These are phyloP conservation scores for Odocoileus hemionus DNA, from an alignment of 2,113 vertebrate genomes.

Conservation along the genomic window DNA sequence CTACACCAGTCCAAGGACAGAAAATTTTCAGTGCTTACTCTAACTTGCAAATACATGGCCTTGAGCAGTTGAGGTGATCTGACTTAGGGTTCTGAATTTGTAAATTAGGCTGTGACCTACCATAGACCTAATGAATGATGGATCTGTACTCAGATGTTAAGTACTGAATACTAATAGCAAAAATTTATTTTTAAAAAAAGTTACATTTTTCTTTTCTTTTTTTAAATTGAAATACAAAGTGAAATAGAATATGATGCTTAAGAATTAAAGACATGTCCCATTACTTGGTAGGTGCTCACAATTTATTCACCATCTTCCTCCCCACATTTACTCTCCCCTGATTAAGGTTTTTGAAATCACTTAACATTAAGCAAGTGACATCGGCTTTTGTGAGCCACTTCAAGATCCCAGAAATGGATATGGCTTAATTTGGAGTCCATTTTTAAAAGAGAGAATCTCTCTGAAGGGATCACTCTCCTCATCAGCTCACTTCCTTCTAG, in stretches of 20 bases:
- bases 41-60: not conserved
- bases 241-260: not conserved
- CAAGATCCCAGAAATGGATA: not conserved
- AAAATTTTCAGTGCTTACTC: not conserved
- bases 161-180: not conserved
- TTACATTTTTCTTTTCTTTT: not conserved
- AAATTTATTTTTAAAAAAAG: not conserved
- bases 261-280: not conserved
- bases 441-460: not conserved
- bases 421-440: not conserved
- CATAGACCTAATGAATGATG: slow-evolving; percentile 17
- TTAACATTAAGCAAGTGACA: not conserved
- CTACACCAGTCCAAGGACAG: not conserved
- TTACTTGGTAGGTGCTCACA: not conserved
- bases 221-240: not conserved
- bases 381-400: not conserved
- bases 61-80: slow-evolving; percentile 1
- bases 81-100: not conserved
- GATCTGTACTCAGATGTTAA: not conserved
- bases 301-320: not conserved
- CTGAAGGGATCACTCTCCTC: not conserved
- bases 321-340: not conserved
- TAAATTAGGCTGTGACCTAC: slow-evolving; percentile 31
- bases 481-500: slow-evolving; percentile 13
- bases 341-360: not conserved